Evolutionary conservation across 2,797 vertebrate genomes (phyloP), one percentile per base, ranked within the genome.

Genomic region (Hyperoplus lanceolatus): DNA sequence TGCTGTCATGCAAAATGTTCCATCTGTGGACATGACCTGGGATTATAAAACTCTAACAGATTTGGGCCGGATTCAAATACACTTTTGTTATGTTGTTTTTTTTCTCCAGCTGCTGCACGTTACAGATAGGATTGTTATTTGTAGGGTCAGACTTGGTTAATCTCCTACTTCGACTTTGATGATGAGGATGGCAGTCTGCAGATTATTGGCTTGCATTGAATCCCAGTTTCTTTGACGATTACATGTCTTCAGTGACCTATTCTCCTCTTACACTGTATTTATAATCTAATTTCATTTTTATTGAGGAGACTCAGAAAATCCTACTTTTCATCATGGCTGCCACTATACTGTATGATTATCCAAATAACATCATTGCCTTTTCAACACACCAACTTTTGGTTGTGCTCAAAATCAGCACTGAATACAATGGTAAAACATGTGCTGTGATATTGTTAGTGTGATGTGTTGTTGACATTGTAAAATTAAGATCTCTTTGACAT

Each of bases 281-380:
- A 14, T 18, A 29, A 18, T 29, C 0, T 29, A 29, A 49, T 67
- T 18, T 38, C 6, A n/a, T 72, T 63, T 59, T 11, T 21, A 5
- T 41, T 6, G 15, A 36, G 29, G 46, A 77, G 50, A 64, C 39
- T 73, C 12, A 73, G 41, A 70, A 18, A 16, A 46, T 53, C 78
- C 6, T 15, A 57, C 2, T 57, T 63, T 74, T 77, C 29, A 79
- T 70, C 53, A 38, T 42, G 75, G 46, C 54, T 77, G 29, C 49
- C 48, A 61, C 62, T 38, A 11, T 73, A 77, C 60, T 71, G 14
- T 66, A 29, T 29, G 29, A 29, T 83, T 46, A 50, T 80, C 68
- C 67, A 78, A 72, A 78, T 77, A 9, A 84, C 73, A 16, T 64
- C 15, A 79, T 82, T 74, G 61, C 81, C 46, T 74, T 81, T 63